Evolutionary conservation across 1,140 invertebrate genomes (phyloP).

Genomic region (Aphaenogaster floridana): DNA sequence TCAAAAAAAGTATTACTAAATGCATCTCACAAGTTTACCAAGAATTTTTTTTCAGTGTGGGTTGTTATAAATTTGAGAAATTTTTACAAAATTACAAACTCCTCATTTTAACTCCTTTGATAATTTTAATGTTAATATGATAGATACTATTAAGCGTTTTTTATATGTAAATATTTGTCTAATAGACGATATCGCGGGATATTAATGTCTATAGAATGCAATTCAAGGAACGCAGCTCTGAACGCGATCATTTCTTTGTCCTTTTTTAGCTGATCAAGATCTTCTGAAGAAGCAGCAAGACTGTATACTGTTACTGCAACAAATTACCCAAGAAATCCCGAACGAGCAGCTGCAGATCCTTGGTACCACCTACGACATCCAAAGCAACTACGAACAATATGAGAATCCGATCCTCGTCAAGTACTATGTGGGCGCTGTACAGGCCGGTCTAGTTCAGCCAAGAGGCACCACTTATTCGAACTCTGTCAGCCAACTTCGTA

Average conservation of each 20-base stretch:
- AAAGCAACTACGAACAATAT: slow-evolving; percentile 77
- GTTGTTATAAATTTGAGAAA: too few species aligned
- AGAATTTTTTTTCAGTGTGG: too few species aligned
- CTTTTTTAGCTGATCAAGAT: slow-evolving; percentile 86
- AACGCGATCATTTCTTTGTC: neutral
- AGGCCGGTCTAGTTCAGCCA: slow-evolving; percentile 81
- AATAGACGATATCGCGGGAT: neutral
- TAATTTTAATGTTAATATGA: neutral
- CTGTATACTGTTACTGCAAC: slow-evolving; percentile 89
- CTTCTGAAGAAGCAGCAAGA: slow-evolving; percentile 89
- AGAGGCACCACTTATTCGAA: slow-evolving; percentile 78
- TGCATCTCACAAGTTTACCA: too few species aligned
- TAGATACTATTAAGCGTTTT: slow-evolving; percentile 12
- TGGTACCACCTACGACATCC: slow-evolving; percentile 81
- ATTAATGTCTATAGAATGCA: neutral
- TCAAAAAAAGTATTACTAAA: too few species aligned
- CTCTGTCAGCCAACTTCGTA: slow-evolving; percentile 80
- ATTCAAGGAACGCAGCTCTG: neutral
- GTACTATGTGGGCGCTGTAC: slow-evolving; percentile 79
- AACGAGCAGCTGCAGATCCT: slow-evolving; percentile 81
- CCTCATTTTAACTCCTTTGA: too few species aligned
- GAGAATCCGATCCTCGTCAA: slow-evolving; percentile 78
- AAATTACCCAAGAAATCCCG: slow-evolving; percentile 86
- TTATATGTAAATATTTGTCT: neutral
- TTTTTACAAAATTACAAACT: too few species aligned